phyloP scores from a whole-genome alignment of 2,113 vertebrate genomes.

The Triplophysa tibetana region DNA sequence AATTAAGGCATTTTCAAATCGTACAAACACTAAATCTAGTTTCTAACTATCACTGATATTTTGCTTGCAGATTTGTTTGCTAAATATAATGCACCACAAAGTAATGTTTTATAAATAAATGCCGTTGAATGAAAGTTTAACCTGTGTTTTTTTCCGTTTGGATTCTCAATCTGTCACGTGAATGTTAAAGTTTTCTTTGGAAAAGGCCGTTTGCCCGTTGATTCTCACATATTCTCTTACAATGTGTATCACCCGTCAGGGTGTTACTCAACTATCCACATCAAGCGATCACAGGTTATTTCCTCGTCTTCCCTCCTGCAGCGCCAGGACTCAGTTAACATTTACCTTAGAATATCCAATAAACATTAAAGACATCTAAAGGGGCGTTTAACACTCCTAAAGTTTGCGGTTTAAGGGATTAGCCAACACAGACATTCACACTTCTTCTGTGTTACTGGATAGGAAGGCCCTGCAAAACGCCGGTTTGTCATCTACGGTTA shows the following conservation, averaged over 20 bases:
- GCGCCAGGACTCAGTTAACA: conserved; percentile 69
- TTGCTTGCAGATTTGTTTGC: neutral
- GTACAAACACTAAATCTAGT: neutral
- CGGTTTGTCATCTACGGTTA: neutral
- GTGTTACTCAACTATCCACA: conserved; percentile 67
- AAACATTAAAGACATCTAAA: conserved; percentile 67
- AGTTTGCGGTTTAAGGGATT: conserved; percentile 45
- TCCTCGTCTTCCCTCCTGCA: conserved; percentile 65
- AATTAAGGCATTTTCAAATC: neutral
- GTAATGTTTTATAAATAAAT: neutral
- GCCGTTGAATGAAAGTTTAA: neutral
- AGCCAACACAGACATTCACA: conserved; percentile 55
- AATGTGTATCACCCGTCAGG: conserved; percentile 55
- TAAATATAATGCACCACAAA: too few relatives aligned
- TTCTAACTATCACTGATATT: too few relatives aligned
- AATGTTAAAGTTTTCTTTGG: conserved; percentile 53
- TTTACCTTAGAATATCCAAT: conserved; percentile 69
- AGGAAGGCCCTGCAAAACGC: conserved; percentile 20
- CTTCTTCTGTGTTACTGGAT: conserved; percentile 39
- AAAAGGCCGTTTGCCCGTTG: conserved; percentile 49
- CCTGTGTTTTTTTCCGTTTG: neutral
- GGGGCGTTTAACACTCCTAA: conserved; percentile 31
- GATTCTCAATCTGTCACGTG: neutral
- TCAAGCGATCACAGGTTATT: conserved; percentile 61
- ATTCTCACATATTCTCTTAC: conserved; percentile 38